Percentiles rank a stretch among this genome's conserved stretches.
Conservation (phyloP, 2,113 vertebrate species). For the Eulacestoma nigropectus region DNA sequence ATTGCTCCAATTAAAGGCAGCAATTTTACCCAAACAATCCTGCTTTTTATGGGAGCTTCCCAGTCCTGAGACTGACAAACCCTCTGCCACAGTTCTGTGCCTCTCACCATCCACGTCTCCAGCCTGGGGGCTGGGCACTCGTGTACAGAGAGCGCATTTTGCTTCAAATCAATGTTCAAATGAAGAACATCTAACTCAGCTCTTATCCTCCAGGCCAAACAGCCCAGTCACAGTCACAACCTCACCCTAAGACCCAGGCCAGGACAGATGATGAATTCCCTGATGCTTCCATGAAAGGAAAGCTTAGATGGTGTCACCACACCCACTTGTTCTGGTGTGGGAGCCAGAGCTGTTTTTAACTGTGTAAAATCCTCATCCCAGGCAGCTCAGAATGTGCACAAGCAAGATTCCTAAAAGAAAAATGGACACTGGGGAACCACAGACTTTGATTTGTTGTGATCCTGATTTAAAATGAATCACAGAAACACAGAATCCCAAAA, state of each 20-base stretch:
- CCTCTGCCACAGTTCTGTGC: not conserved
- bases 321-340: too few species aligned
- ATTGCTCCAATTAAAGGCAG: not conserved
- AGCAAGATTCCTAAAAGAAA: not conserved
- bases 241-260: not conserved
- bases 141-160: rapidly evolving
- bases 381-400: not conserved
- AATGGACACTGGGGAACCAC: not conserved
- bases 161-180: not conserved
- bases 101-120: not conserved
- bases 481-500: not conserved
- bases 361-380: not conserved
- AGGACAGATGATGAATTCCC: not conserved
- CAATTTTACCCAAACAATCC: not conserved
- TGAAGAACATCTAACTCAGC: not conserved
- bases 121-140: not conserved
- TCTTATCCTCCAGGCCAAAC: not conserved
- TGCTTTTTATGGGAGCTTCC: not conserved
- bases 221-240: not conserved
- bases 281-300: not conserved
- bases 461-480: not conserved
- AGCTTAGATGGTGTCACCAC: not conserved
- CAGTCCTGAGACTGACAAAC: not conserved
- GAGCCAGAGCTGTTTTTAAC: not conserved
- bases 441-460: not conserved